Percentiles rank a stretch among this genome's conserved stretches.
These are phyloP conservation scores for Amazona ochrocephala DNA, from an alignment of 2,797 vertebrate species.

Conservation along the genomic window DNA sequence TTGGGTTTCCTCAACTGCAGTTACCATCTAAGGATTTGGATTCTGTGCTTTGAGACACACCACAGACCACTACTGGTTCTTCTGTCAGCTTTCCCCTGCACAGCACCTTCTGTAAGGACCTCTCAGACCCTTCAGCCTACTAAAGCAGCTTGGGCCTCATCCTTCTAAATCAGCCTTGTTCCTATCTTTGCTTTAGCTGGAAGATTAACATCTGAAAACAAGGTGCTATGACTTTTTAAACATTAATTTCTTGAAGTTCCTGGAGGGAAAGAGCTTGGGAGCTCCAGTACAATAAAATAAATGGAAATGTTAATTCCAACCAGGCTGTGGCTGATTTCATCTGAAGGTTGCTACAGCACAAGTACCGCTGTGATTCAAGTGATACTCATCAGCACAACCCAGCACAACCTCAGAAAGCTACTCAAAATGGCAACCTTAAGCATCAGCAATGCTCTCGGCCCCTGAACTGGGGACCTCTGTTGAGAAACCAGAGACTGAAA, in stretches of 20 bases:
- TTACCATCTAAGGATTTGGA: background rate
- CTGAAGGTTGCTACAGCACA: background rate
- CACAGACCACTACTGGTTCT: background rate
- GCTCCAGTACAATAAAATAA: background rate
- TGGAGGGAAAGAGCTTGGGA: background rate
- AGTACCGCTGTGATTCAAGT: background rate
- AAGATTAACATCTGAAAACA: background rate
- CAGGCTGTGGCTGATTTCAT: background rate
- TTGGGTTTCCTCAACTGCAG: conserved; percentile 15
- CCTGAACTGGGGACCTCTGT: background rate
- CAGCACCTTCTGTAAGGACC: background rate
- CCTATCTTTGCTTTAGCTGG: background rate
- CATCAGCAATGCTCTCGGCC: background rate
- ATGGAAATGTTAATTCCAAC: background rate
- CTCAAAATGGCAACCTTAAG: background rate
- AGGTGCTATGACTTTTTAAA: background rate
- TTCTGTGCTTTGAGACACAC: background rate
- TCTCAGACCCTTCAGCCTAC: background rate
- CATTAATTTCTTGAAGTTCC: background rate
- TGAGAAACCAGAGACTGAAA: background rate
- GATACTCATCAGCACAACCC: background rate
- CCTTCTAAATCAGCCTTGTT: background rate
- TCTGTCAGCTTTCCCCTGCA: background rate
- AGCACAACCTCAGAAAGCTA: background rate
- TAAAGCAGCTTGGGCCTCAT: background rate